Evolutionary conservation across 2,888 invertebrate genomes (phyloP), one percentile per base, ranked within the genome.

Genomic region (Eilema sororculum): DNA sequence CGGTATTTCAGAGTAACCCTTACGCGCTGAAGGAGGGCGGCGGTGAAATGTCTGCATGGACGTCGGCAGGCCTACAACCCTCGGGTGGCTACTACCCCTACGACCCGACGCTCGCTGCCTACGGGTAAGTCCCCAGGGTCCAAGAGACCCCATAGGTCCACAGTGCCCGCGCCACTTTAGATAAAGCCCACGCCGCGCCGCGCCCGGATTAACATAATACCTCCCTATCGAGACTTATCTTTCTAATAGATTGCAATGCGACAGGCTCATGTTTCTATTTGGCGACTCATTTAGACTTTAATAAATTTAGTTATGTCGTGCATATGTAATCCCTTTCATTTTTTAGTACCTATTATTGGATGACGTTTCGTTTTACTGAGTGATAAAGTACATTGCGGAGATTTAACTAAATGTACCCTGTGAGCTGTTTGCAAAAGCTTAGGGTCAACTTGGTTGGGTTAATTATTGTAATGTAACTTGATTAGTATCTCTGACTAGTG

Each of bases 51-150:
- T 97, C 98, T 77, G 98, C 98, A 85, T 98, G 98, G 98, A 98
- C 98, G 84, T 98, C 98, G 78, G 98, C 98, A 75, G 98, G 98
- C 75, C 96, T 98, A 71, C 98, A 98, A 94, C 98, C 98, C 89
- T 98, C 98, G 80, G 97, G 98, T 78, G 98, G 98, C 87, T 98
- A 98, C 96, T 98, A 98, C 96, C 98, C 98, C 82, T 98, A 98
- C 95, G 98, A 98, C 96, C 98, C 98, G 73, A 97, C 98, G 94
- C 96, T 98, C 86, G 98, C 98, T 79, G 98, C 98, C 89, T 98
- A 98, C 95, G 98, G 98, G 98, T 98, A 96, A 97, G 98, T 97
- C 92, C 89, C 91, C 77, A 80, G 92, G 90, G 91, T 85, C 90
- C 86, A 76, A 73, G 78, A 82, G 84, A 85, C 89, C 90, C 90